Evolutionary conservation across 2,888 invertebrate genomes (phyloP).

Genomic region (Lasioglossum vierecki): DNA sequence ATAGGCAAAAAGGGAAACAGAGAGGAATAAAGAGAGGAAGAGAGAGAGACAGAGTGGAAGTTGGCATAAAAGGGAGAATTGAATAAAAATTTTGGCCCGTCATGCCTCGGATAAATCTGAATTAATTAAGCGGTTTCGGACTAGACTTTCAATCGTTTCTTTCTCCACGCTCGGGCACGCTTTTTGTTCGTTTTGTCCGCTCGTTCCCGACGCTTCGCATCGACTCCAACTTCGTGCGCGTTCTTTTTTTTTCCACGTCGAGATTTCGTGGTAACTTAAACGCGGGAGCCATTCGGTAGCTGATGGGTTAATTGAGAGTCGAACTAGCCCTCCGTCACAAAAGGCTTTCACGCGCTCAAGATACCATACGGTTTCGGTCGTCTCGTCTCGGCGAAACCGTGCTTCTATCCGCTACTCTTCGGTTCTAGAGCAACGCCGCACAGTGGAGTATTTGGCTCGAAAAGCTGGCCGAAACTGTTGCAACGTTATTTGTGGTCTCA

Average conservation of each 20-base stretch:
- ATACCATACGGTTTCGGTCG: background rate
- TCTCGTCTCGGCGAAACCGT: background rate
- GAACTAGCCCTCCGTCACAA: constrained; percentile 76
- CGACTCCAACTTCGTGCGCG: constrained; percentile 41
- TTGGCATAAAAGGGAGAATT: constrained; percentile 72
- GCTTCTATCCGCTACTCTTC: background rate
- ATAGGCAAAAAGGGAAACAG: background rate
- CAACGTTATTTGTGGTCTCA: too few species aligned
- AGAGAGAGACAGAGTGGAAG: constrained; percentile 40
- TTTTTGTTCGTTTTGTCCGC: constrained; percentile 42
- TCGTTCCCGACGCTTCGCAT: constrained; percentile 36
- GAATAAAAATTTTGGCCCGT: constrained; percentile 79
- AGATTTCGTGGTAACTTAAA: constrained; percentile 75
- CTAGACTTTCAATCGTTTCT: constrained; percentile 67
- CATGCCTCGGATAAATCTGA: constrained; percentile 83
- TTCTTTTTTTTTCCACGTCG: constrained; percentile 59
- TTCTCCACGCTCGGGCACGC: constrained; percentile 25
- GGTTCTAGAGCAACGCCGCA: background rate
- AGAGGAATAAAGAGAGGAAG: background rate
- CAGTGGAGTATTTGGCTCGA: too few species aligned
- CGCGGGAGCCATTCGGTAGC: constrained; percentile 81
- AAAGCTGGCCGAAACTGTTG: too few species aligned
- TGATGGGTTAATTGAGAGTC: constrained; percentile 82
- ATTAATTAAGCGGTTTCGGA: constrained; percentile 82
- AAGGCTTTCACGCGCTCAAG: constrained; percentile 70